Base-by-base conservation (phyloP, 2,113 vertebrate species). In the Nasalis larvatus region DNA sequence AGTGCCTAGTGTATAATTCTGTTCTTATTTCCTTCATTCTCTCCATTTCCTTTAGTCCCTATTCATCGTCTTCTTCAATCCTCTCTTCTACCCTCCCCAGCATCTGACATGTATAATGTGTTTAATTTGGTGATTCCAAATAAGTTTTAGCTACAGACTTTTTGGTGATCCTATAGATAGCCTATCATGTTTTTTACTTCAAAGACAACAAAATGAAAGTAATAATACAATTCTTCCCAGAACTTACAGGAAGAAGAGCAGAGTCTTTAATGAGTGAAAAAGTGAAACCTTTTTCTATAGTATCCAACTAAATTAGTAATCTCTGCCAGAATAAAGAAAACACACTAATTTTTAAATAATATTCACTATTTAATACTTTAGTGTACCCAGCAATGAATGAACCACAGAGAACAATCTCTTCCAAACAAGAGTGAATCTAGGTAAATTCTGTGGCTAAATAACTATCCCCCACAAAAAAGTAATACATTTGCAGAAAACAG, bases 261-360 rank as follows among this genome's bases (percentile, higher is more conserved):
- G 45, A 90, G 25, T 32, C 47, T 95, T 78, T 69, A 47, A 82
- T 66, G 16, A 77, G 73, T 71, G 18, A 91, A 56, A 89, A 81
- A 74, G n/a, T 85, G 14, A 93, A 88, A 76, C 4, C 7, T 3
- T 56, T 76, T 92, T 89, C 81, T 23, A 35, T 7, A 91, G 35
- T 87, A 91, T 40, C 30, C n/a, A 81, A 37, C 10, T 78, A 60
- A 90, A 87, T 89, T 37, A 94, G 58, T 74, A 89, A 35, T 77
- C n/a, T 49, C 45, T 96, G 21, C 27, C 47, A 87, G 58, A 96
- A 96, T 92, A 96, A 96, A 88, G n/a, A n/a, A 95, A 95, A 93
- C 45, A 92, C 30, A 74, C 35, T 49, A 87, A 71, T 89, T 95
- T 49, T 37, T 4, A n/a, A n/a, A n/a, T 58, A 86, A 89, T 89